Conservation (phyloP, 2,888 invertebrate species). For the Dicranocentrus wangi region DNA sequence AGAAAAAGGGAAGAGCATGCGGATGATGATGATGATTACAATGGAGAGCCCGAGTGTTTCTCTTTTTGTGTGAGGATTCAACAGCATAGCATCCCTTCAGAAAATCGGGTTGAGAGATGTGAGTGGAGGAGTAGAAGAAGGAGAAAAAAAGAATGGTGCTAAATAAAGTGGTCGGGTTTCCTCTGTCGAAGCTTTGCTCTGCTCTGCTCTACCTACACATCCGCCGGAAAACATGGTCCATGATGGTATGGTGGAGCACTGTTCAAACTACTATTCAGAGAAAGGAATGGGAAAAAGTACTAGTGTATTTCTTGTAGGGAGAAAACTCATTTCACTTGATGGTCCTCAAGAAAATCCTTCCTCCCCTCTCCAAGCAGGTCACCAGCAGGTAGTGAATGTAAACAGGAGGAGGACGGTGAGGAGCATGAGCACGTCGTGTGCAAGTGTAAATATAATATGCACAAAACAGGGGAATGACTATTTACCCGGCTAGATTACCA, state of each 20-base stretch:
- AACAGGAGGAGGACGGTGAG: not conserved
- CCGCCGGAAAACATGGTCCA: conserved; percentile 11
- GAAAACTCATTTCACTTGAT: conserved; percentile 58
- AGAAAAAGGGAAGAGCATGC: too few relatives aligned
- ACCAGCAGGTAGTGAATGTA: too few relatives aligned
- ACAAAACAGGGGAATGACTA: not conserved
- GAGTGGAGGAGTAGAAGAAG: too few relatives aligned
- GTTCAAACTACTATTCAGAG: too few relatives aligned
- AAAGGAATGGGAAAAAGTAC: not conserved
- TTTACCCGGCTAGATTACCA: not conserved
- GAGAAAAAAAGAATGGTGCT: too few relatives aligned
- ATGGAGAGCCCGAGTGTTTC: too few relatives aligned
- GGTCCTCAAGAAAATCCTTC: conserved; percentile 37
- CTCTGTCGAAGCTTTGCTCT: not conserved
- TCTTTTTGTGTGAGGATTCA: too few relatives aligned
- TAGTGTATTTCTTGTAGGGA: conserved; percentile 8
- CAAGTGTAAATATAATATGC: not conserved
- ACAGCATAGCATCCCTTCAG: too few relatives aligned
- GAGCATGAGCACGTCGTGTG: too few relatives aligned
- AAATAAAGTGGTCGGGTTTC: conserved; percentile 7
- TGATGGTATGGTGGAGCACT: too few relatives aligned
- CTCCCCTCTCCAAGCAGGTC: not conserved
- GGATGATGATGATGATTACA: too few relatives aligned
- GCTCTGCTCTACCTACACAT: not conserved
- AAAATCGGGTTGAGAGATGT: too few relatives aligned